A percentile compares a stretch with the other conserved stretches of the same genome.
Conservation (phyloP, 2,797 vertebrate species). For the Hemitrygon akajei region DNA sequence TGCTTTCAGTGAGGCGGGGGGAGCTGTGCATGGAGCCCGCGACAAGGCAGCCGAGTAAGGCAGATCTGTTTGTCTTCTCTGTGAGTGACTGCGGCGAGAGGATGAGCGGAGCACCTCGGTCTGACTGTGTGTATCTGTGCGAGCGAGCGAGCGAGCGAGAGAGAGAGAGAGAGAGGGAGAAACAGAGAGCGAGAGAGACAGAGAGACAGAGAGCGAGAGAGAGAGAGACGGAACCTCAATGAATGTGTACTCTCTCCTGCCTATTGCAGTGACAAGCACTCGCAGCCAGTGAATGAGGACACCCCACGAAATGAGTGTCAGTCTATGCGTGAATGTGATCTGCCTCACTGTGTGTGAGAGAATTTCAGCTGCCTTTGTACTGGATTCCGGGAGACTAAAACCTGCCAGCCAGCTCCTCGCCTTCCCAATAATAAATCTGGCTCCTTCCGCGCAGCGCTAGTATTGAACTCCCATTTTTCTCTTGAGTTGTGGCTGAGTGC, state of each 20-base stretch:
- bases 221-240: not conserved
- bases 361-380: not conserved
- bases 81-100: not conserved
- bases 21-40: not conserved
- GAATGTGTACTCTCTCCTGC: not conserved
- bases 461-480: not conserved
- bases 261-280: not conserved
- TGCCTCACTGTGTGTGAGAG: not conserved
- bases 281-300: not conserved
- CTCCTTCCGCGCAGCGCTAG: not conserved
- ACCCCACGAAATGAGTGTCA: slow-evolving; percentile 2
- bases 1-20: too few relatives aligned
- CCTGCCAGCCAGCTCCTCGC: not conserved
- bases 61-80: not conserved
- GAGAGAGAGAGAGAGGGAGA: not conserved
- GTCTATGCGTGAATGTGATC: not conserved
- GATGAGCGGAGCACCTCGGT: not conserved
- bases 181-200: not conserved
- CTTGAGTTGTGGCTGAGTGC: not conserved
- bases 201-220: too few relatives aligned
- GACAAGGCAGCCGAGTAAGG: not conserved
- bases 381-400: not conserved
- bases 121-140: not conserved
- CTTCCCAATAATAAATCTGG: not conserved
- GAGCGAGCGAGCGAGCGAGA: not conserved